Percentiles rank a stretch among this genome's conserved stretches.
Evolutionary conservation across 2,888 invertebrate species (phyloP).

Genomic region (Aradus depressus): DNA sequence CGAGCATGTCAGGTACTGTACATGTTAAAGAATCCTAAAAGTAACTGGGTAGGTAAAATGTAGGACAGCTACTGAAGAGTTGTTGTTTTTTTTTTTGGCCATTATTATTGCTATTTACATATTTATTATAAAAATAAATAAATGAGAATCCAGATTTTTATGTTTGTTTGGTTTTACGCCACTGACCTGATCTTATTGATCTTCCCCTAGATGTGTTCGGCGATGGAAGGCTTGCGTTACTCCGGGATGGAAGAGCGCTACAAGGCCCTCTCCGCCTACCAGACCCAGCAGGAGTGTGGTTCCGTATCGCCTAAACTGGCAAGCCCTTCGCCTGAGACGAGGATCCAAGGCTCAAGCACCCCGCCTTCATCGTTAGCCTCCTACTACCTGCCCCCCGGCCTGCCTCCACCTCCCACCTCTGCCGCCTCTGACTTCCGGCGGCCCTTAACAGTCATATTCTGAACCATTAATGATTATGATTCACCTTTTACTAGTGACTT

Average conservation of each 20-base stretch:
- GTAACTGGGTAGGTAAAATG: no score
- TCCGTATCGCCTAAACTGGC: constrained; percentile 13
- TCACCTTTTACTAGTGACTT: no score
- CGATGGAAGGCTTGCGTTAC: constrained; percentile 70
- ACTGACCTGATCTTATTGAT: not conserved
- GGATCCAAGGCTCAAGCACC: constrained; percentile 19
- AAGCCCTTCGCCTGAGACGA: constrained; percentile 13
- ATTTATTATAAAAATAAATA: no score
- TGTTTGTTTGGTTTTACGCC: no score
- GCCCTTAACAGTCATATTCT: constrained; percentile 68
- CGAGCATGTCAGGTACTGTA: no score
- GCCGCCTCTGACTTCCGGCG: constrained; percentile 57
- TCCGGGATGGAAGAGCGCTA: constrained; percentile 63
- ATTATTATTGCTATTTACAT: no score
- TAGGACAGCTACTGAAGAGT: no score
- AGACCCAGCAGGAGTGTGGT: constrained; percentile 14
- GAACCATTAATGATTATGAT: no score
- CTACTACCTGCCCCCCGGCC: constrained; percentile 47
- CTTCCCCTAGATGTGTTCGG: constrained; percentile 52
- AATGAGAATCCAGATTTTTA: no score
- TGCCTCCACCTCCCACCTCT: constrained; percentile 39
- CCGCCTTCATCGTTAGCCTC: constrained; percentile 34
- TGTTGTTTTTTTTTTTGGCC: no score
- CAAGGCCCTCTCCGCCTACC: constrained; percentile 40
- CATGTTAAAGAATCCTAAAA: no score